Base-by-base conservation (phyloP, 2,888 invertebrate genomes). In the Leptinotarsa juncta region DNA sequence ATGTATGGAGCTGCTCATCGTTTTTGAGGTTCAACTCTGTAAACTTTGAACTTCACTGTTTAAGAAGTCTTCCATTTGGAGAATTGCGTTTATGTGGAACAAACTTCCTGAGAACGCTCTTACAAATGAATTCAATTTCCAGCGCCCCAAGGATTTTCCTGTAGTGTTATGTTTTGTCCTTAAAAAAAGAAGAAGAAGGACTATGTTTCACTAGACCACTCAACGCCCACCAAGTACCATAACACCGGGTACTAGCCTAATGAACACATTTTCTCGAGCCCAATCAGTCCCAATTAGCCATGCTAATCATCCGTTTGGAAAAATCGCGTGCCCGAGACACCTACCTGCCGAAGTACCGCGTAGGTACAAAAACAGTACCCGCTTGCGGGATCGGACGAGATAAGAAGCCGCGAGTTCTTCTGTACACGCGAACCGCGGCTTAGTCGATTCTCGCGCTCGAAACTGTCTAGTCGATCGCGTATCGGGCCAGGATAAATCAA, bases 391-490 rank as follows among this genome's bases (percentile, higher is more conserved):
- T 42, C 14, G 62, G 32, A 77, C 72, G 73, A 78, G 78, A 78
- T 78, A 78, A 78, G 77, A 71, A 77, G 70, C 78, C 78, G 78
- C 77, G 77, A 73, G 72, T 65, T 15, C 51, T 42, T 42, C 57
- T 62, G 60, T 32, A 42, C 62, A 62, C 62, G 62, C 62, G 76
- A 73, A 71, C 73, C 70, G 62, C 70, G 65, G 71, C 62, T 62
- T 74, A 74, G 71, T 71, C 42, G 65, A 74, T 65, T 68, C 74
- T 68, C 71, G 74, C 74, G 71, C 65, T 74, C 71, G 42, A 7
- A 42, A 62, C 32, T 7, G 62, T 32, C 32, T 10, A 42, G 62
- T 42, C 62, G 62, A 62, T 26, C 26, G 23, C 60, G 60, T 20
- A 60, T 60, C 60, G 60, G 20, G 60, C 23, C 23, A 3, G 26